Conservation (phyloP, 2,888 invertebrate genomes). For the Macrophya alboannulata region DNA sequence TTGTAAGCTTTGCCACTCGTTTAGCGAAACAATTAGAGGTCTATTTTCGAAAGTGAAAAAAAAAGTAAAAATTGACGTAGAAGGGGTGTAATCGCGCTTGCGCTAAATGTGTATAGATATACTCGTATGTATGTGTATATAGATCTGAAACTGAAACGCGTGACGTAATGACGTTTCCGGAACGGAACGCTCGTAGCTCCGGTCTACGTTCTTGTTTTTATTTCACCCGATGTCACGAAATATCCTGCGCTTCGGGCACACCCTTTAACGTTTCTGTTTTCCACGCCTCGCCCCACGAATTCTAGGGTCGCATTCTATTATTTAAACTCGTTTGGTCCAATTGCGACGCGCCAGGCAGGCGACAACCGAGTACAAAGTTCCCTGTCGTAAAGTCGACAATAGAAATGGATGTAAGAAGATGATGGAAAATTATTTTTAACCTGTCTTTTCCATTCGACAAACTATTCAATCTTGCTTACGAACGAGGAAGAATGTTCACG, state of each 20-base stretch:
- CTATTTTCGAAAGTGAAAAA: neutral
- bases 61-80: neutral
- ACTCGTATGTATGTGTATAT: neutral
- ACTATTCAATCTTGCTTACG: constrained; percentile 22
- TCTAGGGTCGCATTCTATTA: constrained; percentile 54
- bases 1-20: neutral
- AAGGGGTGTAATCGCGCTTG: neutral
- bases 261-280: constrained; percentile 56
- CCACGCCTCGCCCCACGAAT: constrained; percentile 49
- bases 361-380: constrained; percentile 49
- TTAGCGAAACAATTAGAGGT: neutral
- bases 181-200: constrained; percentile 27
- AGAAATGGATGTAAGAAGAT: constrained; percentile 36
- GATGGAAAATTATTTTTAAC: constrained; percentile 52
- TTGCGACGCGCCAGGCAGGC: constrained; percentile 55
- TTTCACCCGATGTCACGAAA: constrained; percentile 41
- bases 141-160: constrained; percentile 21
- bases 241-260: constrained; percentile 37
- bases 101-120: neutral
- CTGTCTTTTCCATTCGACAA: constrained; percentile 7
- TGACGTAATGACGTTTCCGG: constrained; percentile 49
- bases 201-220: constrained; percentile 35
- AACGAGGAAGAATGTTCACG: neutral
- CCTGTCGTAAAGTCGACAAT: constrained; percentile 46
- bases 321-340: constrained; percentile 54